A percentile compares a stretch with the other conserved stretches of the same genome.
These are phyloP conservation scores for Cephus rjabovi DNA, from an alignment of 2,888 invertebrate genomes.

Conservation along the genomic window DNA sequence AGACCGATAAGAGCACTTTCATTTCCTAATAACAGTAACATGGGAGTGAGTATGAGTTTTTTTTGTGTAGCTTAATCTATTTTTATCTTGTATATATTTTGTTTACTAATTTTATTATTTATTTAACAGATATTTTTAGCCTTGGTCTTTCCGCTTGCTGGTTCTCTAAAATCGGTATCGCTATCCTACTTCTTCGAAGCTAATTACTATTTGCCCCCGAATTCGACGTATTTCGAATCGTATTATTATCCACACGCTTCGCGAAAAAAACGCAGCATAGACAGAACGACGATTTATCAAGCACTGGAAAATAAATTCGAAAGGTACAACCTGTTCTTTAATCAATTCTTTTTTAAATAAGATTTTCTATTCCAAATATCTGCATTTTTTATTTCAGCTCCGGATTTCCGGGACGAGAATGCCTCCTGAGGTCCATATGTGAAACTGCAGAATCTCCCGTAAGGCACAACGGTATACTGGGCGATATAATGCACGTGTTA, in stretches of 20 bases:
- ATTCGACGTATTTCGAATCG: constrained; percentile 62
- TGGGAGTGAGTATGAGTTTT: constrained; percentile 55
- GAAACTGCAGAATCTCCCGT: constrained; percentile 71
- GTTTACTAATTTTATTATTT: constrained; percentile 4
- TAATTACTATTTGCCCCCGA: constrained; percentile 73
- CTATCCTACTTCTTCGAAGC: constrained; percentile 81
- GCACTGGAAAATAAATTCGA: constrained; percentile 70
- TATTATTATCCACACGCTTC: constrained; percentile 19
- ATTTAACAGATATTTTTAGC: constrained; percentile 75
- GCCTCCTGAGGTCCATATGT: constrained; percentile 75
- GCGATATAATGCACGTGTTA: constrained; percentile 75
- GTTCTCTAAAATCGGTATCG: constrained; percentile 77
- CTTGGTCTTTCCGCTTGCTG: constrained; percentile 77
- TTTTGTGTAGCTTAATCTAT: neutral
- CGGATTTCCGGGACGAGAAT: constrained; percentile 71
- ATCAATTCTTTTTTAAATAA: neutral
- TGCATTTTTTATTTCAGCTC: constrained; percentile 62
- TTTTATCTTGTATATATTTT: neutral
- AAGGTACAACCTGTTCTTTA: constrained; percentile 60
- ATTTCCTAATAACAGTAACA: constrained; percentile 58
- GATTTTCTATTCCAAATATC: neutral
- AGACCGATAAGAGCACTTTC: constrained; percentile 58
- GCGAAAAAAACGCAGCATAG: constrained; percentile 69
- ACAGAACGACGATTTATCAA: constrained; percentile 70
- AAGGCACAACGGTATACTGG: constrained; percentile 74